A percentile compares a stretch with the other conserved stretches of the same genome.
Evolutionary conservation across 2,888 invertebrate genomes (phyloP).

Genomic region (Drosophila paramelanica): DNA sequence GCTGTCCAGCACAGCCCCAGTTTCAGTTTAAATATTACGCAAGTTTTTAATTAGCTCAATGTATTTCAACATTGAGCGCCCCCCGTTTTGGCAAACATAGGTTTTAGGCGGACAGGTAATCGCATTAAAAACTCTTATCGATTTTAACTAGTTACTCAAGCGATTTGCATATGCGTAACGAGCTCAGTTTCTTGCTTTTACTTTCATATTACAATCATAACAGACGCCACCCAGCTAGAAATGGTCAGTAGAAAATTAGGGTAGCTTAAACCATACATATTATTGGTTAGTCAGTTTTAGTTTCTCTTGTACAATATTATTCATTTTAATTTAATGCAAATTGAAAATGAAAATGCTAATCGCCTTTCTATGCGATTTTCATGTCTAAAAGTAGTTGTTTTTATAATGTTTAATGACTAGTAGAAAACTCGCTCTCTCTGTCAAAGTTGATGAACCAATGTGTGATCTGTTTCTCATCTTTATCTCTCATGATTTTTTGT

Average conservation of each 20-base stretch:
- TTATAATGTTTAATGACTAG: too few relatives aligned
- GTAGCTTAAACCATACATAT: background rate
- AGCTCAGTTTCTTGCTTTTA: constrained; percentile 5
- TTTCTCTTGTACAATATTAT: too few relatives aligned
- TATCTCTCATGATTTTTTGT: too few relatives aligned
- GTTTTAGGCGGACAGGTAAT: constrained; percentile 15
- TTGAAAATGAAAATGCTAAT: too few relatives aligned
- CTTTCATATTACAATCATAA: constrained; percentile 33
- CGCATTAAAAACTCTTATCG: constrained; percentile 43
- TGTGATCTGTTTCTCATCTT: too few relatives aligned
- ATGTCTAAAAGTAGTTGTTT: too few relatives aligned
- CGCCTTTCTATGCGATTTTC: too few relatives aligned
- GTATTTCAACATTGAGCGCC: constrained; percentile 31
- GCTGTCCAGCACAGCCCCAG: background rate
- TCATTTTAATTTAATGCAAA: too few relatives aligned
- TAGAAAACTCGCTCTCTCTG: too few relatives aligned
- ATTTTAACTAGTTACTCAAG: constrained; percentile 42
- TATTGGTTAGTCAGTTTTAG: too few relatives aligned
- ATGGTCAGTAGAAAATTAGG: background rate
- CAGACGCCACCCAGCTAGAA: constrained; percentile 34
- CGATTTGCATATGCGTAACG: constrained; percentile 32
- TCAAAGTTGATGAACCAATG: too few relatives aligned
- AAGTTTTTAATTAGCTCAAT: constrained; percentile 68
- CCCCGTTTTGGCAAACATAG: constrained; percentile 6
- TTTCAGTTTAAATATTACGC: constrained; percentile 47